Evolutionary conservation across 2,113 vertebrate genomes (phyloP).

Genomic region (Neodon shergylaensis): DNA sequence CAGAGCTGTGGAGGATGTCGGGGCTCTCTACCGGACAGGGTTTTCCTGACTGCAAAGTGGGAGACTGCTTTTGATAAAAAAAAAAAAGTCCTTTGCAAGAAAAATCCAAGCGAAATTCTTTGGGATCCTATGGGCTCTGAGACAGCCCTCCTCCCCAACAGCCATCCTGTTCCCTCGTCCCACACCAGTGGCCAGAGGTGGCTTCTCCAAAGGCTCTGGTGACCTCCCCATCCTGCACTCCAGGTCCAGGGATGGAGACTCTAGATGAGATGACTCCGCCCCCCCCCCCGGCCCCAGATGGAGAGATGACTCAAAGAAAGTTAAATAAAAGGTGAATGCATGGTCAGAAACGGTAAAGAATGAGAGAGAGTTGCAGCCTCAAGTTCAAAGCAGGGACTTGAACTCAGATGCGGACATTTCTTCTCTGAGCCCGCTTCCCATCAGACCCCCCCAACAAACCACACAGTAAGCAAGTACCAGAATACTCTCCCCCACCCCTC

Average conservation of each 20-base stretch:
- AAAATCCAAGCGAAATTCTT: conserved; percentile 66
- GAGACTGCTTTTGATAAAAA: conserved; percentile 61
- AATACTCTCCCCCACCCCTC: not conserved
- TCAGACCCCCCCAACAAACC: not conserved
- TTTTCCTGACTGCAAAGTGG: conserved; percentile 13
- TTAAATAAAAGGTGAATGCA: conserved; percentile 69
- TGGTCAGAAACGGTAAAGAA: conserved; percentile 76
- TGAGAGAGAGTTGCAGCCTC: conserved; percentile 57
- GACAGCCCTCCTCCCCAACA: conserved; percentile 34
- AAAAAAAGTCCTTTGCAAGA: conserved; percentile 71
- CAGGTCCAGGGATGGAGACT: conserved; percentile 41
- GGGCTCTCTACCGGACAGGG: not conserved
- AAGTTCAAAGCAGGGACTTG: conserved; percentile 68
- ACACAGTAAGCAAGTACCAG: conserved; percentile 7
- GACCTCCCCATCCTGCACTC: conserved; percentile 58
- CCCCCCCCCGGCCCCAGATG: conserved; percentile 23
- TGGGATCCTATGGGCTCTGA: conserved; percentile 45
- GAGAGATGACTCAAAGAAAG: conserved; percentile 72
- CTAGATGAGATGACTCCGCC: conserved; percentile 66
- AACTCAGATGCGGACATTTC: conserved; percentile 33
- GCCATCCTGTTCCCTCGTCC: conserved; percentile 15
- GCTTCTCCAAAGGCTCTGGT: not conserved
- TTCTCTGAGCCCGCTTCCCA: conserved; percentile 2
- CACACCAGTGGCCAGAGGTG: not conserved
- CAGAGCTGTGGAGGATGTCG: not conserved